Base-by-base conservation (phyloP, 1,140 invertebrate genomes). In the Drosophila littoralis region DNA sequence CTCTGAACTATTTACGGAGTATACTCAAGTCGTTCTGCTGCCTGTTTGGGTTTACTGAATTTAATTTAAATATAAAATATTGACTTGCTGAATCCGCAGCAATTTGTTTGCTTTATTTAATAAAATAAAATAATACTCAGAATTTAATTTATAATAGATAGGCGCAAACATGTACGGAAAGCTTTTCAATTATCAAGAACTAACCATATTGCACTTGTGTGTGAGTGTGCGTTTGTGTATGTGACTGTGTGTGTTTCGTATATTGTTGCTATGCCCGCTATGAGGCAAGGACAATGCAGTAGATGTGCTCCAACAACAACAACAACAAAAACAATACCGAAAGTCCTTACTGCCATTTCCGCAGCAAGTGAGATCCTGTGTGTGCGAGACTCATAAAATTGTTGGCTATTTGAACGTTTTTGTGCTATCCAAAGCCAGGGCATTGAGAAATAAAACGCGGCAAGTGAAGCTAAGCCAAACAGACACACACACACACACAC, bases 381-480 rank as follows among this genome's bases (percentile, higher is more conserved):
- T 80, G 84, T 72, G 72, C 61, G 58, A 74, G 78, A 66, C 83
- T 91, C 88, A 88, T 91, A 91, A 91, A 91, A 91, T 91, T 79
- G 77, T 81, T 83, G 83, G 83, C 80, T 77, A 91, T 88, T 79
- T 71, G 72, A 91, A 84, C 88, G 77, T 84, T 88, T 86, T 84
- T 91, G 78, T 79, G 80, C 72, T 75, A 69, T 48, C 77, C 70
- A 76, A 81, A 86, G 82, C 72, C 78, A 77, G 67, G 65, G 52
- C 83, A 84, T 84, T 89, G 84, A 88, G 88, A 86, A 86, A 89
- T 88, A 89, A 88, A 88, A 89, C 83, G 79, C 73, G 54, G 50
- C 68, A 58, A 73, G 61, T 59, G 75, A 73, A 74, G 67, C 65
- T 73, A 77, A 83, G 69, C 71, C 75, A 78, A 71, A 64, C 75